A percentile compares a stretch with the other conserved stretches of the same genome.
phyloP scores from a whole-genome alignment of 1,140 invertebrate genomes.

The Drosophila gunungcola region DNA sequence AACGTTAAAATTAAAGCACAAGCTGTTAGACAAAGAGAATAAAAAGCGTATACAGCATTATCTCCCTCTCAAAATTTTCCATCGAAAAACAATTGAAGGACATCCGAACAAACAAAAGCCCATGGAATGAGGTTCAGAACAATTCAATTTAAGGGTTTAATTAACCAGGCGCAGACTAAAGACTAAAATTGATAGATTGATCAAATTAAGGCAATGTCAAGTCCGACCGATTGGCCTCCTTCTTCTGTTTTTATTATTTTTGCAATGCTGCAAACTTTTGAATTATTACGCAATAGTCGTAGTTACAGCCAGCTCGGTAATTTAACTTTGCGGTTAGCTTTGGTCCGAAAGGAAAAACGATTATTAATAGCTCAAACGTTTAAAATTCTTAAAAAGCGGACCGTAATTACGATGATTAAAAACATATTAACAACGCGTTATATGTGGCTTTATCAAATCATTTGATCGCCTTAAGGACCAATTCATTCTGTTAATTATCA shows the following conservation, averaged over 20 bases:
- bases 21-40: neutral
- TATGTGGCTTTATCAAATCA: neutral
- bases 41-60: conserved; percentile 2
- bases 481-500: conserved; percentile 15
- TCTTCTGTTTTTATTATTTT: conserved; percentile 10
- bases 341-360: conserved; percentile 1
- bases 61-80: conserved; percentile 10
- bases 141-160: conserved; percentile 29
- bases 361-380: conserved; percentile 6
- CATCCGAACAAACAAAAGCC: neutral
- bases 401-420: conserved; percentile 40
- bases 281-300: conserved; percentile 26
- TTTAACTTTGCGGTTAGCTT: conserved; percentile 30
- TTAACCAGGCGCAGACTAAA: conserved; percentile 13
- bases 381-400: conserved; percentile 16
- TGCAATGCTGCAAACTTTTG: conserved; percentile 21
- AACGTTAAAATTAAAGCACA: no score
- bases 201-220: conserved; percentile 10
- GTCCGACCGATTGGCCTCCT: neutral
- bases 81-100: conserved; percentile 16
- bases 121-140: conserved; percentile 14
- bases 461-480: neutral
- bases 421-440: conserved; percentile 23
- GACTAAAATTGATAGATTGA: conserved; percentile 17
- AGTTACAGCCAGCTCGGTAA: conserved; percentile 22